These are phyloP conservation scores for Drosophila sp. DNA, from an alignment of 1,140 invertebrate genomes.

Conservation along the genomic window DNA sequence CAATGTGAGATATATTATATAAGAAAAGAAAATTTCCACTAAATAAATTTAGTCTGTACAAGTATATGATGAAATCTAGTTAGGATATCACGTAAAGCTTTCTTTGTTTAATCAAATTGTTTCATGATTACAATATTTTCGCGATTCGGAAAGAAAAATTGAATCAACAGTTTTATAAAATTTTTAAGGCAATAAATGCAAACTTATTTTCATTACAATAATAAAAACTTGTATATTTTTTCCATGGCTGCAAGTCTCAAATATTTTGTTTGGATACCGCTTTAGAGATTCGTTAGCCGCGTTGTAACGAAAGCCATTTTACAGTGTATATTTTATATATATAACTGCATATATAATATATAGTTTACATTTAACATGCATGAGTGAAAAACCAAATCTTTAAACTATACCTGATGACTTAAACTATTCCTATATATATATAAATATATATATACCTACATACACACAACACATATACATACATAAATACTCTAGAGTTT, in stretches of 20 bases:
- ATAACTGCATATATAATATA: neutral
- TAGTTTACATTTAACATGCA: neutral
- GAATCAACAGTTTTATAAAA: too few species aligned
- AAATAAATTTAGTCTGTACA: too few species aligned
- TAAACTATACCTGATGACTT: constrained; percentile 48
- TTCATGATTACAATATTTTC: too few species aligned
- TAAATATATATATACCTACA: constrained; percentile 15
- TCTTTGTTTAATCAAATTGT: neutral
- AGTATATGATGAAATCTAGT: neutral
- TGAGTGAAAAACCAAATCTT: constrained; percentile 5
- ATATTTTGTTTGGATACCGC: too few species aligned
- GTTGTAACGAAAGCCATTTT: neutral
- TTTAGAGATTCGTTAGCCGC: neutral
- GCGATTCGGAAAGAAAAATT: too few species aligned
- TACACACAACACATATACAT: constrained; percentile 12
- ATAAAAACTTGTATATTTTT: neutral
- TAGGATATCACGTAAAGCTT: neutral
- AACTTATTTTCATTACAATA: neutral
- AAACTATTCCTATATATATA: constrained; percentile 9
- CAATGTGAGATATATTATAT: too few species aligned
- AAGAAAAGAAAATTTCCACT: too few species aligned
- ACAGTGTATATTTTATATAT: neutral
- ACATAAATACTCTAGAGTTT: constrained; percentile 23
- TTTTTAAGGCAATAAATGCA: neutral
- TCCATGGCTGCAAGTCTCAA: neutral